phyloP scores from a whole-genome alignment of 2,113 vertebrate genomes.

The Scomber japonicus region DNA sequence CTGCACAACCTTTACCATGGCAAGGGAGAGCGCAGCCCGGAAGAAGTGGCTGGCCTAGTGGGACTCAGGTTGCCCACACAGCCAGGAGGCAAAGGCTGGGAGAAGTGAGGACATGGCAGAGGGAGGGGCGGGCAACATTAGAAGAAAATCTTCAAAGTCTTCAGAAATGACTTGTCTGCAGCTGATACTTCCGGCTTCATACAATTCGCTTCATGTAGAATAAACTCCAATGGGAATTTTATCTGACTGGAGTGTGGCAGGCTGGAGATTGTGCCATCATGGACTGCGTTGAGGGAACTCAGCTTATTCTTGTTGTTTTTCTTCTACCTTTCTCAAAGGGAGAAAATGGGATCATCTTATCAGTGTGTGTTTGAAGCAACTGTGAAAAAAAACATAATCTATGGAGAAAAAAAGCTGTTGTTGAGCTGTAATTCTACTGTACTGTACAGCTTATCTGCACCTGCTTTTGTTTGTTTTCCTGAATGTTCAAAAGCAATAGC shows the following conservation, averaged over 20 bases:
- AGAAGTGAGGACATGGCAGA: slow-evolving; percentile 77
- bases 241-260: slow-evolving; percentile 7
- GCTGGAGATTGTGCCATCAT: slow-evolving; percentile 11
- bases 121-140: neutral
- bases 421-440: slow-evolving; percentile 25
- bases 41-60: slow-evolving; percentile 89
- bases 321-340: neutral
- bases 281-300: slow-evolving; percentile 9
- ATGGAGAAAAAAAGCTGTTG: neutral
- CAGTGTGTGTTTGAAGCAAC: neutral
- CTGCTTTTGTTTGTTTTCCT: slow-evolving; percentile 16
- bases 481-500: slow-evolving; percentile 10
- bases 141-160: neutral
- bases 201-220: neutral
- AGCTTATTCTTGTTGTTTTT: neutral
- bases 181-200: neutral
- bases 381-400: slow-evolving; percentile 9
- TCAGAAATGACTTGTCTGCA: neutral
- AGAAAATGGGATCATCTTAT: neutral
- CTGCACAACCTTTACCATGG: slow-evolving; percentile 91
- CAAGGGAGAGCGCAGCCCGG: slow-evolving; percentile 86
- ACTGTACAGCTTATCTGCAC: neutral
- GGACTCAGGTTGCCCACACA: slow-evolving; percentile 92
- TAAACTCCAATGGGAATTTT: neutral
- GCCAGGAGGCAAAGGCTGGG: slow-evolving; percentile 94